Conservation (phyloP, 2,113 vertebrate species). For the Orcinus orca region DNA sequence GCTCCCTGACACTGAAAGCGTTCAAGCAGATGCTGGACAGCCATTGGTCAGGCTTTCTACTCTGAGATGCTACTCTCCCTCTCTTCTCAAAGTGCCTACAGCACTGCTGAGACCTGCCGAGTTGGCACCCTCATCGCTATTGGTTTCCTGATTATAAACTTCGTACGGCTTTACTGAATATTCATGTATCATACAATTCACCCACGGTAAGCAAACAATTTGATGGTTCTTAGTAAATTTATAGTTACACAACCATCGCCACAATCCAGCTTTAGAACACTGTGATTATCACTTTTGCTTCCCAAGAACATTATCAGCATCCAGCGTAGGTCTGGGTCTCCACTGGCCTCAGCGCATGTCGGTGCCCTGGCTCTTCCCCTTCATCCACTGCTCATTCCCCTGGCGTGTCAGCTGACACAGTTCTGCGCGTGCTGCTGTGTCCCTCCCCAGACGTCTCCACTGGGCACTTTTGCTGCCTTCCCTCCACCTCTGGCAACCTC, state of each 20-base stretch:
- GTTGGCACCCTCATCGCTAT: fast-evolving
- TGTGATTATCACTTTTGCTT: not conserved
- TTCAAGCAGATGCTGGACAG: not conserved
- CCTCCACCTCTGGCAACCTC: too few relatives aligned
- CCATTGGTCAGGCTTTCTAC: not conserved
- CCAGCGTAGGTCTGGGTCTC: not conserved
- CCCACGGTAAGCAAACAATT: not conserved
- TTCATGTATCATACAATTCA: not conserved
- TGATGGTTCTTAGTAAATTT: not conserved
- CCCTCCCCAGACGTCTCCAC: not conserved
- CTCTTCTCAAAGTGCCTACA: not conserved
- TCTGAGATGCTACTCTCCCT: not conserved
- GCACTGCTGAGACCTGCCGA: not conserved
- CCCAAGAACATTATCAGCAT: not conserved
- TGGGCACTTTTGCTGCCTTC: not conserved
- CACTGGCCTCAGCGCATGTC: not conserved
- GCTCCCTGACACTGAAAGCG: not conserved
- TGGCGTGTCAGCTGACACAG: not conserved
- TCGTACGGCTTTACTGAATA: not conserved
- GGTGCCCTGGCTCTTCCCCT: not conserved
- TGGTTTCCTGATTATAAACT: not conserved
- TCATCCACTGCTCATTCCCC: not conserved
- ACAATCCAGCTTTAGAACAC: not conserved
- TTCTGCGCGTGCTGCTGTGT: not conserved
- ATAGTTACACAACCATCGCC: not conserved